Percentiles rank a stretch among this genome's conserved stretches.
These are phyloP conservation scores for Theocolax elegans DNA, from an alignment of 1,140 invertebrate species.

Conservation along the genomic window DNA sequence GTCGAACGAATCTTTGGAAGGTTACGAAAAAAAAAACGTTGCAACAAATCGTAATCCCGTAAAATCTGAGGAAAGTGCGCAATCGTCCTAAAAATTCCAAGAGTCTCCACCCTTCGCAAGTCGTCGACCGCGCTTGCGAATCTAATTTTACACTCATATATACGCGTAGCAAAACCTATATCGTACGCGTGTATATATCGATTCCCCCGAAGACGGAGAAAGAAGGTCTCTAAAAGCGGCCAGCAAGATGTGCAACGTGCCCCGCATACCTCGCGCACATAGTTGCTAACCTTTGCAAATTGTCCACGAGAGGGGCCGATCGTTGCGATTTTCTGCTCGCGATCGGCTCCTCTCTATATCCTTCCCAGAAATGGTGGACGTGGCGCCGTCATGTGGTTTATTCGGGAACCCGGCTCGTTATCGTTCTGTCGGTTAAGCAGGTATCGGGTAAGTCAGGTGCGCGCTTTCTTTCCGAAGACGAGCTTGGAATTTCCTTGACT, in stretches of 20 bases:
- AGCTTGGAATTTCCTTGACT: no score
- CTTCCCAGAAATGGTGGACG: background rate
- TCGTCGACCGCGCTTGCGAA: background rate
- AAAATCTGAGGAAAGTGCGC: no score
- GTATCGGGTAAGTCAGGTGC: background rate
- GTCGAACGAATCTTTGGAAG: no score
- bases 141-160: conserved; percentile 18
- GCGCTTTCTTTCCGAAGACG: no score
- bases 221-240: conserved; percentile 3
- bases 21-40: no score
- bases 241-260: conserved; percentile 7
- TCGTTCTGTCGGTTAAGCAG: background rate
- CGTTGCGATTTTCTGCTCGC: no score
- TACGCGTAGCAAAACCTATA: background rate
- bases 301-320: background rate
- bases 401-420: background rate
- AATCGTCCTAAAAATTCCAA: no score
- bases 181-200: background rate
- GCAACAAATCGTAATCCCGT: no score
- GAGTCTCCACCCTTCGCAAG: background rate
- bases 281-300: background rate
- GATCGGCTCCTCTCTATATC: no score
- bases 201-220: conserved; percentile 4
- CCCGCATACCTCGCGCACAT: background rate
- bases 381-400: background rate